Evolutionary conservation across 2,797 vertebrate species (phyloP), one percentile per base, ranked within the genome.

Genomic region (Paedocypris micromegethes): DNA sequence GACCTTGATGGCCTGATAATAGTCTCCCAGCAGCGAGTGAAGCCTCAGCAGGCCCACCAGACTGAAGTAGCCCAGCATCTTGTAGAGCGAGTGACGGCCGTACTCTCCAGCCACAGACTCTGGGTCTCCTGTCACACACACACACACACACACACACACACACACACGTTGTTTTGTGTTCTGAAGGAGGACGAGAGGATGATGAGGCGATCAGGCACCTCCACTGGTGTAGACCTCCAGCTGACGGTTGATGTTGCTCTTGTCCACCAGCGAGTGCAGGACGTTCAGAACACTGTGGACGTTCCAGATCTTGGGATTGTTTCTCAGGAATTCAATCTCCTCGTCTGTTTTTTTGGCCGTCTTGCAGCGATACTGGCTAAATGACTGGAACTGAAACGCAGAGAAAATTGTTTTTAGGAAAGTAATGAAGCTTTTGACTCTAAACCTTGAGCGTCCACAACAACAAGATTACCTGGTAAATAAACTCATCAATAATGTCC

Each of bases 401-500:
- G 43, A 74, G 51, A 64, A 1, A 23, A 23, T 23, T 23, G 23
- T 23, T 23, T 23, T 23, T 1, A 23, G 23, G 23, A 23, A 23
- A 48, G 38, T 9, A 4, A 42, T n/a, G 42, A n/a, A 42, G 5
- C 5, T 50, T 5, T 45, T 43, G 3, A 23, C 23, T 23, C 23
- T 23, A 23, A 23, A 46, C 6, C 23, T 23, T 39, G 8, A 46
- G 38, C 5, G 2, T 41, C 51, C 37, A 41, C 0, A 45, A 74
- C 6, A 9, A 51, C 45, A 37, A 2, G 9, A 0, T 4, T 86
- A 96, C 96, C 91, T 98, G 97, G 79, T 99, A 99, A 81, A 99
- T 99, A 82, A 99, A 99, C 78, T 99, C 96, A 83, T 98, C 97
- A 0, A 99, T 99, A 70, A 99, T 98, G 83, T 99, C 97, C 96